Base-by-base conservation (phyloP, 1,140 invertebrate genomes). In the Trigoniulus corallinus region DNA sequence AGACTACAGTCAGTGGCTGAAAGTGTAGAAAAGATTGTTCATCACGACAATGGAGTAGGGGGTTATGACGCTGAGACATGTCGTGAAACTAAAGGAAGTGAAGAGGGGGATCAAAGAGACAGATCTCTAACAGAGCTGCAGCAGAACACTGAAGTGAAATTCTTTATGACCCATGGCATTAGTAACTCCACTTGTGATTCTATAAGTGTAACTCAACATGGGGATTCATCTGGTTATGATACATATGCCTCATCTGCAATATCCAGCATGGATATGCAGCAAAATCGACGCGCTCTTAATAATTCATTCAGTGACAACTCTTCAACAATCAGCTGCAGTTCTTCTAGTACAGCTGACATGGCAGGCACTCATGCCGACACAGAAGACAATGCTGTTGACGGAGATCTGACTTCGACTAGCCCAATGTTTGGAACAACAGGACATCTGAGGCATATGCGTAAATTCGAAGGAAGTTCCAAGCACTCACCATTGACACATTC, bases 1-100 rank as follows among this genome's bases (percentile, higher is more conserved):
- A 51, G 49, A n/a, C 57, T 56, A 48, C 59, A 54, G 56, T 54
- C 52, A 26, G 58, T 57, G 13, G 56, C 60, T 4, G 58, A 54
- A 21, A 60, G 59, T 46, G 50, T 61, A 27, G 1, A 37, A 34
- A 15, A 34, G 40, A 22, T 29, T 50, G 21, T 37, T 48, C 15
- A 39, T n/a, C 2, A 44, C 25, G 18, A 39, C 15, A 4, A 23
- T n/a, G 22, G n/a, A 22, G 4, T 27, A 18, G 40, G n/a, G n/a
- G 37, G 25, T 12, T 26, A 37, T 50, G 40, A 29, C 3, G 50
- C 34, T 21, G 37, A 20, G n/a, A n/a, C n/a, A n/a, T n/a, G n/a
- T n/a, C n/a, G n/a, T n/a, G n/a, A n/a, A n/a, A n/a, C n/a, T n/a
- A n/a, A n/a, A n/a, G n/a, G n/a, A n/a, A n/a, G n/a, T n/a, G n/a